Conservation (phyloP, 2,797 vertebrate genomes). For the Coregonus suidteri region DNA sequence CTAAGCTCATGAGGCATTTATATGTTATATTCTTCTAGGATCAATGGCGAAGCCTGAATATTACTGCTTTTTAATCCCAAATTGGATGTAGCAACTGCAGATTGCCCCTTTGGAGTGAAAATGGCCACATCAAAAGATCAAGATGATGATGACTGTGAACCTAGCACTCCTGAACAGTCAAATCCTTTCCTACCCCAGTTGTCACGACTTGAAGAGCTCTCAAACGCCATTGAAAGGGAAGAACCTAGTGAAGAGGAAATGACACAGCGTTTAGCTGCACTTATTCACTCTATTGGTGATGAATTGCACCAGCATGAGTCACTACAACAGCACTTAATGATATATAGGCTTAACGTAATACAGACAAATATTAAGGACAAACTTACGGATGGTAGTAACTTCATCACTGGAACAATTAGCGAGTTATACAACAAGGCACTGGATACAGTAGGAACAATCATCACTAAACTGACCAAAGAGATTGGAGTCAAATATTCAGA, state of each 20-base stretch:
- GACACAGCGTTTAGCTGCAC: too few relatives aligned
- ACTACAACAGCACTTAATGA: too few relatives aligned
- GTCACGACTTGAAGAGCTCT: not conserved
- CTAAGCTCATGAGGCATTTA: too few relatives aligned
- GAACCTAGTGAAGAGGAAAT: too few relatives aligned
- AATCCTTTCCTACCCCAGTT: not conserved
- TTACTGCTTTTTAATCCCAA: too few relatives aligned
- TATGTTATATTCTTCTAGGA: too few relatives aligned
- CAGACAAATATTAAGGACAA: not conserved
- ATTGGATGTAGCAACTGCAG: too few relatives aligned
- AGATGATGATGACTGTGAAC: not conserved
- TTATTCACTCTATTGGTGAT: not conserved
- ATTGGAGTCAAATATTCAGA: not conserved
- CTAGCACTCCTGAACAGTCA: not conserved
- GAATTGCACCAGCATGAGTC: too few relatives aligned
- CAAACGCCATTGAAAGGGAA: not conserved
- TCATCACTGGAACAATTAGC: not conserved
- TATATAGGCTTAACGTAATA: not conserved
- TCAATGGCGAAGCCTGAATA: too few relatives aligned
- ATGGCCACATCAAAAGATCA: not conserved
- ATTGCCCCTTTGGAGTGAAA: not conserved
- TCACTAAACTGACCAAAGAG: not conserved
- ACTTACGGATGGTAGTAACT: not conserved
- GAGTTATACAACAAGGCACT: not conserved
- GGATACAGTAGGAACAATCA: not conserved